Base-by-base conservation (phyloP, 1,140 invertebrate species). In the Bombus pascuorum region DNA sequence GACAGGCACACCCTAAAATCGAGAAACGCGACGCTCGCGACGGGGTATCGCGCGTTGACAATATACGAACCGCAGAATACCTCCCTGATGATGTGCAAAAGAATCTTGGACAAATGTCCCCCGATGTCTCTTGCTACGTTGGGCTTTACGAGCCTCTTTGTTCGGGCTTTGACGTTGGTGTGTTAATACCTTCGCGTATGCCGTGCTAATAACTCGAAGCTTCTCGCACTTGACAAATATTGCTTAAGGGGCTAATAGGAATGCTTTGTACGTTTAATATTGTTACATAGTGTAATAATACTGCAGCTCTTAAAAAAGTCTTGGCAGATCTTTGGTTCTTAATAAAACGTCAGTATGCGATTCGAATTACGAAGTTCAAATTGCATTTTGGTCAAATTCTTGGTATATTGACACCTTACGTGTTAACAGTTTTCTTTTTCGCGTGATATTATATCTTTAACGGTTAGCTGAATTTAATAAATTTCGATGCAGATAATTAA, bases 1-100 rank as follows among this genome's bases (percentile, higher is more conserved):
- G 88, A 85, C 88, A 87, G 92, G 89, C 91, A 85, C 92, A 91
- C 89, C 91, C 91, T 92, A 80, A 88, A 91, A 91, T 92, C 79
- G 68, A 86, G 85, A 86, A 85, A 83, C 39, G 71, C 82, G 81
- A 86, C 76, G 32, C 57, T 32, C 71, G 44, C 57, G 57, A 32
- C 84, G 44, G 37, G 62, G 62, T 66, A 59, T 44, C 82, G 53
- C 53, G n/a, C 53, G 75, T 32, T 86, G 72, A 73, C 79, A 75
- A 68, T 74, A 71, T 77, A 77, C 74, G n/a, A 62, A 53, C 81
- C 25, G 78, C 34, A 34, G 59, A 74, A 47, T 71, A 77, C 65
- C 57, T 83, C 72, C 68, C 66, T 72, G 75, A 75, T 15, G 47
- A 71, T 47, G 82, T 57, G 75, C 53, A 78, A 79, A 72, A n/a